Evolutionary conservation across 2,888 invertebrate genomes (phyloP), one percentile per base, ranked within the genome.

Genomic region (Gerris lacustris): DNA sequence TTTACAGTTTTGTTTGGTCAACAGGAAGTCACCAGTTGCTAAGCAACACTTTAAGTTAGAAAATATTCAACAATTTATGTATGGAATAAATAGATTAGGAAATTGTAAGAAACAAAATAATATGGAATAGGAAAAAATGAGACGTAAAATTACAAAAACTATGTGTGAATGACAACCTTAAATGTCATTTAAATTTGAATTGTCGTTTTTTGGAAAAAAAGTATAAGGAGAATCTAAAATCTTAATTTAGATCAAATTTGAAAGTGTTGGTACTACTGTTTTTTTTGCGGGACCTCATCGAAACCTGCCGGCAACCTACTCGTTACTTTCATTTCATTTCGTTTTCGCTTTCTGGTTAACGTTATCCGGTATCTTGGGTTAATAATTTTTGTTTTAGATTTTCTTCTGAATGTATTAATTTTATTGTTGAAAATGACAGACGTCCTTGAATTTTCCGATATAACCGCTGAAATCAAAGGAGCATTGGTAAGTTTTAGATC

Each of bases 381-480:
- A 31, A 31, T 31, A 31, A 31, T 55, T 55, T 55, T 55, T 15
- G 55, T 55, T 55, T 55, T 55, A 11, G 15, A 55, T 55, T 11
- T 11, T 55, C 15, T 55, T 11, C 11, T 55, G 9, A 55, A 55
- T 55, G 55, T 11, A 55, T 55, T 55, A 15, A 55, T 55, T 67
- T 67, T 45, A 11, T 43, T 43, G 17, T 6, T 31, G 17, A 43
- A n/a, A n/a, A 74, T 72, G 73, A 89, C 89, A 86, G 95, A 95
- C 80, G 88, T 91, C 77, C 82, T 96, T 70, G 96, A 96, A 80
- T 96, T 92, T 81, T 87, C 89, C 45, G 94, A 93, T 80, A 87
- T 93, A 68, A 85, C 87, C 47, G 86, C 91, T 0, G 93, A 94
- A 84, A 87, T 91, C 73, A 91, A 92, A 79, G 93, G 93, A 67